phyloP scores from a whole-genome alignment of 2,888 invertebrate genomes.

The Melolontha melolontha region DNA sequence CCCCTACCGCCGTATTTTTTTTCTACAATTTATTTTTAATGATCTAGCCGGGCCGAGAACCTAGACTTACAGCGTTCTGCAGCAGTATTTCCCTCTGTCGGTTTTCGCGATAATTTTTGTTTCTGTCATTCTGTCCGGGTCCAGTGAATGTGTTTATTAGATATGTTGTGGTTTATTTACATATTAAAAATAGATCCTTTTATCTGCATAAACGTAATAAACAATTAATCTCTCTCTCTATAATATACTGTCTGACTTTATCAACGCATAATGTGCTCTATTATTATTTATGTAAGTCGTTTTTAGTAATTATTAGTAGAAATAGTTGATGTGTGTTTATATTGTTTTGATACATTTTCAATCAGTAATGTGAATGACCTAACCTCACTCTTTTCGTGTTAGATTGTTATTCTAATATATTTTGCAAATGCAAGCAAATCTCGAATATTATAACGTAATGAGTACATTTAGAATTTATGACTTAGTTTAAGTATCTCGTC shows the following conservation, averaged over 20 bases:
- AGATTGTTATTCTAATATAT: constrained; percentile 30
- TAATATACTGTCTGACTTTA: constrained; percentile 45
- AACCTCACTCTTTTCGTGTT: constrained; percentile 47
- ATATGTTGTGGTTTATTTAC: constrained; percentile 48
- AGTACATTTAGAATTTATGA: constrained; percentile 23
- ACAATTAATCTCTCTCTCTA: constrained; percentile 49
- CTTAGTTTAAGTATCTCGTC: constrained; percentile 23
- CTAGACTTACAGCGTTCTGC: constrained; percentile 19
- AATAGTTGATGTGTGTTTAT: constrained; percentile 24
- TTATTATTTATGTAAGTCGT: constrained; percentile 56
- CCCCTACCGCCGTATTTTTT: constrained; percentile 57
- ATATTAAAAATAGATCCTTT: constrained; percentile 48
- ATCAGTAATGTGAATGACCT: constrained; percentile 40
- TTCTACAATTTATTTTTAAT: constrained; percentile 59
- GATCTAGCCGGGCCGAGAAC: constrained; percentile 47
- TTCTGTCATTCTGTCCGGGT: constrained; percentile 5
- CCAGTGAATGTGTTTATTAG: constrained; percentile 26
- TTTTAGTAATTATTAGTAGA: constrained; percentile 44
- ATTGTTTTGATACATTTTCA: constrained; percentile 28
- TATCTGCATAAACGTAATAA: constrained; percentile 49
- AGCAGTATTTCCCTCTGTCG: constrained; percentile 49
- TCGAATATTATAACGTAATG: constrained; percentile 30
- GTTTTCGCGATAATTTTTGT: constrained; percentile 48
- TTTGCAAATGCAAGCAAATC: constrained; percentile 35
- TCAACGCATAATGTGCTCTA: constrained; percentile 52